A percentile compares a stretch with the other conserved stretches of the same genome.
These are phyloP conservation scores for Escarpia spicata DNA, from an alignment of 2,888 invertebrate genomes.

Conservation along the genomic window DNA sequence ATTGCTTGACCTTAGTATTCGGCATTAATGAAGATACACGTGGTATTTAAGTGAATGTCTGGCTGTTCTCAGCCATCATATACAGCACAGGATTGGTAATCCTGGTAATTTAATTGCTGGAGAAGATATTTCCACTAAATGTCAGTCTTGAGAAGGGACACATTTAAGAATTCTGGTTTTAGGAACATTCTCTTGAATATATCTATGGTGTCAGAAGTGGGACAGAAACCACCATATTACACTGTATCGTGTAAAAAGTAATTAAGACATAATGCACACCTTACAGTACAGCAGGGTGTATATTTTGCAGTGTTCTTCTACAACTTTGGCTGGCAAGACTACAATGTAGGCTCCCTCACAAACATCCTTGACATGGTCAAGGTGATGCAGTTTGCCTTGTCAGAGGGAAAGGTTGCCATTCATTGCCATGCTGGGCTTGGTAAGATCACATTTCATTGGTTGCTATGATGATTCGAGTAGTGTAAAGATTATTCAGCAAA, in stretches of 20 bases:
- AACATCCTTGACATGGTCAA: conserved; percentile 90
- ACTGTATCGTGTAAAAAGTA: background rate
- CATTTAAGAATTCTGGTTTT: too few relatives aligned
- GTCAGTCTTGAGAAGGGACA: too few relatives aligned
- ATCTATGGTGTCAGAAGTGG: too few relatives aligned
- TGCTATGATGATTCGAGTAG: too few relatives aligned
- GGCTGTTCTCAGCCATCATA: too few relatives aligned
- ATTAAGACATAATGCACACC: background rate
- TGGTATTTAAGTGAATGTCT: too few relatives aligned
- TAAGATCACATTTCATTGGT: conserved; percentile 40
- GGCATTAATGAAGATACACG: too few relatives aligned
- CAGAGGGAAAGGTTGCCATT: conserved; percentile 81
- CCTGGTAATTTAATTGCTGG: too few relatives aligned
- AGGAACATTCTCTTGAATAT: too few relatives aligned
- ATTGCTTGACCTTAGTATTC: too few relatives aligned
- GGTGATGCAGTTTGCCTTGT: conserved; percentile 83
- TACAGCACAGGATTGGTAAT: too few relatives aligned
- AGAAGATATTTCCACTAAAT: background rate
- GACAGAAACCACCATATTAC: background rate
- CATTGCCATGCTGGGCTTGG: conserved; percentile 84
- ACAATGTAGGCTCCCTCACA: conserved; percentile 80
- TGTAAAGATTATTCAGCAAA: too few relatives aligned
- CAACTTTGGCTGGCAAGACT: conserved; percentile 87
- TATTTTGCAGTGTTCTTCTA: conserved; percentile 82
- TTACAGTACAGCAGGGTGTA: conserved; percentile 24